Conservation (phyloP, 2,888 invertebrate species). For the Mesochorus sp. region DNA sequence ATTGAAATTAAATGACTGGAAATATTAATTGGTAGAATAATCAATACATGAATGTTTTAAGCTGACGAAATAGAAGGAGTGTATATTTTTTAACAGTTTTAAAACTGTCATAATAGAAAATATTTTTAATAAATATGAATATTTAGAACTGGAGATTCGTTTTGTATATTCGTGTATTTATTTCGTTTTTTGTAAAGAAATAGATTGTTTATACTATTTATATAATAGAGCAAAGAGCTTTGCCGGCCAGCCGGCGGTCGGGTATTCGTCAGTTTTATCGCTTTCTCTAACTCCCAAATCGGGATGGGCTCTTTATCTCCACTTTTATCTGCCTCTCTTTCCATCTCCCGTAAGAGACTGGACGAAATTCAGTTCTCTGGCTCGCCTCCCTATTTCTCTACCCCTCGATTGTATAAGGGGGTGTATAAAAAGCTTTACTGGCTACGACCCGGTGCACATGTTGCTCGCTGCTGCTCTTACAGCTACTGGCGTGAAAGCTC, state of each 20-base stretch:
- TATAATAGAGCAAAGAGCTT: conserved; percentile 43
- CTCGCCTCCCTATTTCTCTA: conserved; percentile 53
- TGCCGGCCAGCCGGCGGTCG: conserved; percentile 60
- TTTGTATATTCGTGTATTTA: neutral
- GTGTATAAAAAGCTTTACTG: conserved; percentile 67
- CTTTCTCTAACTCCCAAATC: conserved; percentile 20
- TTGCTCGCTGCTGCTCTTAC: conserved; percentile 49
- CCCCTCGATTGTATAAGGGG: conserved; percentile 50
- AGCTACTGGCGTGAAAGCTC: conserved; percentile 57
- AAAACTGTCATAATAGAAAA: too few relatives aligned
- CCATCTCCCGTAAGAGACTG: conserved; percentile 44
- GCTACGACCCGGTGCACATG: conserved; percentile 62
- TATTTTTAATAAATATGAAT: neutral
- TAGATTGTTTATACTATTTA: conserved; percentile 20
- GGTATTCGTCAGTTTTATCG: conserved; percentile 61
- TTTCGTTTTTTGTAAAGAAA: neutral
- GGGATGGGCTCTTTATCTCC: conserved; percentile 19
- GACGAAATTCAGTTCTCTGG: conserved; percentile 58
- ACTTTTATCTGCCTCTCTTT: conserved; percentile 1
- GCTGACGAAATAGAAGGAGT: neutral
- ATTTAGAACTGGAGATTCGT: neutral
- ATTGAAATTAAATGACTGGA: neutral
- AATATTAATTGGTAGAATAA: conserved; percentile 5
- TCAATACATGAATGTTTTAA: neutral
- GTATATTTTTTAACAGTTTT: neutral